Conservation (phyloP, 2,888 invertebrate genomes). For the Maniola hyperantus region DNA sequence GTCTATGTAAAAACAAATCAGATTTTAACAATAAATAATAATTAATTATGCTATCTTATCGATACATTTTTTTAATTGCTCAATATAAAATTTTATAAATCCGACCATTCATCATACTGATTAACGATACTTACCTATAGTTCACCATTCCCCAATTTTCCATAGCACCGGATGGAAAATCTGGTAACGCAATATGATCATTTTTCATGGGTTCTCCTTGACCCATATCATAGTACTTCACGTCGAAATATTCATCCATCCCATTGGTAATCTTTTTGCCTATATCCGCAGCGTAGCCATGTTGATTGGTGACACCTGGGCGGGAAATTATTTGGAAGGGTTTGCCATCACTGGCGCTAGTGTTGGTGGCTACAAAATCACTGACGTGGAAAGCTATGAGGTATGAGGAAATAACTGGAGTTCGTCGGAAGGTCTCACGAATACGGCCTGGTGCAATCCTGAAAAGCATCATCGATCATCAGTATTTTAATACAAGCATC, state of each 20-base stretch:
- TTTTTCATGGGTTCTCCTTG: constrained; percentile 73
- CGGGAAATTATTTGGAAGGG: constrained; percentile 72
- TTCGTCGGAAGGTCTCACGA: constrained; percentile 77
- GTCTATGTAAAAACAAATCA: background rate
- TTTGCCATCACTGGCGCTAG: constrained; percentile 51
- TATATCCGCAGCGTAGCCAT: constrained; percentile 71
- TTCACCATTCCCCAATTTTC: constrained; percentile 94
- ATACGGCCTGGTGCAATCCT: constrained; percentile 51
- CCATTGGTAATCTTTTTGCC: constrained; percentile 73
- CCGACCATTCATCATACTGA: background rate
- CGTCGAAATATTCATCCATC: constrained; percentile 83
- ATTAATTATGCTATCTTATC: constrained; percentile 12
- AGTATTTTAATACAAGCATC: background rate
- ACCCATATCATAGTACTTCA: constrained; percentile 81
- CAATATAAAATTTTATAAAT: background rate
- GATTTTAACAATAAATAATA: background rate
- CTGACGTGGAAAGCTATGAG: constrained; percentile 93
- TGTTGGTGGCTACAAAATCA: constrained; percentile 80
- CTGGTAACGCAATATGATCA: constrained; percentile 90
- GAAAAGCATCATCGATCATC: constrained; percentile 17
- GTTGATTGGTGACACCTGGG: constrained; percentile 63
- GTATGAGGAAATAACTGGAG: constrained; percentile 90
- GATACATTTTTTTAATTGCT: constrained; percentile 3
- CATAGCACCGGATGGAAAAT: constrained; percentile 91
- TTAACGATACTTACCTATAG: constrained; percentile 80